Percentiles rank a stretch among this genome's conserved stretches.
Evolutionary conservation across 2,797 vertebrate species (phyloP).

Genomic region (Tenualosa thibaudeaui): DNA sequence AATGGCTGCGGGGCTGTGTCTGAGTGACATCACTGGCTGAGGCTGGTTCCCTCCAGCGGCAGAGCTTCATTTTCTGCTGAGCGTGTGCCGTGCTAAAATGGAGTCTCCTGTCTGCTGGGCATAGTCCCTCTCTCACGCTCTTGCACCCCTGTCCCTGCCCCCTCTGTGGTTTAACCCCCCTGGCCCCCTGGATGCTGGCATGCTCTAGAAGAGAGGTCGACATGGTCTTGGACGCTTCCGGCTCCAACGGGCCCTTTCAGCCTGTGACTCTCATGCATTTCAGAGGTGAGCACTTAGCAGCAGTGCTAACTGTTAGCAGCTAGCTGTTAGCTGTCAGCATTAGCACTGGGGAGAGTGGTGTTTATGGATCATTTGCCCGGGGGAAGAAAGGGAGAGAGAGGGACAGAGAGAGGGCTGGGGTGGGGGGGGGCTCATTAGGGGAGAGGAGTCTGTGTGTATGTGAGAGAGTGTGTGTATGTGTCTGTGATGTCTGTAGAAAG

Average conservation of each 20-base stretch:
- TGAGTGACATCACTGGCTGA: constrained; percentile 87
- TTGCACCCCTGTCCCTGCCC: constrained; percentile 44
- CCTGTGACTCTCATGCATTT: constrained; percentile 93
- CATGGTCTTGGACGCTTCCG: constrained; percentile 93
- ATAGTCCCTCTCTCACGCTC: constrained; percentile 72
- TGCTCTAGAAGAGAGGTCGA: constrained; percentile 86
- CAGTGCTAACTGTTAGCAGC: constrained; percentile 37
- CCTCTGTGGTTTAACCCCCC: not conserved
- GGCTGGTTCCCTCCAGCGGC: constrained; percentile 96
- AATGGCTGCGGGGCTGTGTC: constrained; percentile 73
- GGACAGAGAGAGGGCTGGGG: too few species aligned
- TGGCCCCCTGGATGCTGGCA: constrained; percentile 87
- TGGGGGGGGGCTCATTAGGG: not conserved
- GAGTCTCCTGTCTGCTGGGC: constrained; percentile 89
- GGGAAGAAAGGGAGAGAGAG: not conserved
- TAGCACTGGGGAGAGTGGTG: not conserved
- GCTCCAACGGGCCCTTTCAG: constrained; percentile 94
- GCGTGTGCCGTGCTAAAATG: constrained; percentile 92
- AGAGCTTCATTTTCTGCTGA: constrained; percentile 94
- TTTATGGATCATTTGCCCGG: not conserved
- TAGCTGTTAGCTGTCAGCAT: not conserved
- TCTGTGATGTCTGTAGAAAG: not conserved
- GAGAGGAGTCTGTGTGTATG: not conserved
- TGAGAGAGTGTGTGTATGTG: not conserved
- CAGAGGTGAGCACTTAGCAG: constrained; percentile 87